Conservation (phyloP, 2,797 vertebrate genomes). For the Sebastiscus albofasciatus region DNA sequence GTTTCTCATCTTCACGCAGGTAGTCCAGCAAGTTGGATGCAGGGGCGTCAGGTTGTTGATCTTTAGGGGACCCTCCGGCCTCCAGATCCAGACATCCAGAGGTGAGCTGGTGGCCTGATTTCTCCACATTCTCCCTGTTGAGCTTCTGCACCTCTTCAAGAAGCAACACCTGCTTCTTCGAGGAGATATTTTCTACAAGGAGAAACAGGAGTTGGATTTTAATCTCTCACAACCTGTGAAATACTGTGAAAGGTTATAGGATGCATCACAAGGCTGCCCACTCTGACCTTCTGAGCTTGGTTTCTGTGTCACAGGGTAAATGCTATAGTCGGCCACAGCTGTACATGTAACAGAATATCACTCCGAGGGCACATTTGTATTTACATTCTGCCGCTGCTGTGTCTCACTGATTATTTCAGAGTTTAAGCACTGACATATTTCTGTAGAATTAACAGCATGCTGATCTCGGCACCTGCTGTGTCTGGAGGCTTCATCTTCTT, state of each 20-base stretch:
- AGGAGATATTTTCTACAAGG: slow-evolving; percentile 80
- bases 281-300: slow-evolving; percentile 2
- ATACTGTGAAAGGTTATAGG: slow-evolving; percentile 3
- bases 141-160: slow-evolving; percentile 87
- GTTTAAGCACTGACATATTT: neutral
- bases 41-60: slow-evolving; percentile 18
- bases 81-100: slow-evolving; percentile 47
- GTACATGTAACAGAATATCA: slow-evolving; percentile 4
- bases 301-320: slow-evolving; percentile 10
- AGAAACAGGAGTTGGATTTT: slow-evolving; percentile 11
- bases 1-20: slow-evolving; percentile 60
- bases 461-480: slow-evolving; percentile 82
- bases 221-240: neutral
- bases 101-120: slow-evolving; percentile 47
- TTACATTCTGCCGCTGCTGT: slow-evolving; percentile 7
- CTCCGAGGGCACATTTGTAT: neutral
- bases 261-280: neutral
- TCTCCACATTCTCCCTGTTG: slow-evolving; percentile 86
- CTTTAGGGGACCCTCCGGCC: slow-evolving; percentile 38
- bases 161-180: slow-evolving; percentile 81
- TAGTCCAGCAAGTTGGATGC: slow-evolving; percentile 48
- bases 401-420: slow-evolving; percentile 4
- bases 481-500: slow-evolving; percentile 88
- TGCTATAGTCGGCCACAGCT: neutral
- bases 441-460: neutral